Evolutionary conservation across 2,797 vertebrate genomes (phyloP).

Genomic region (Chaetophractus vellerosus): DNA sequence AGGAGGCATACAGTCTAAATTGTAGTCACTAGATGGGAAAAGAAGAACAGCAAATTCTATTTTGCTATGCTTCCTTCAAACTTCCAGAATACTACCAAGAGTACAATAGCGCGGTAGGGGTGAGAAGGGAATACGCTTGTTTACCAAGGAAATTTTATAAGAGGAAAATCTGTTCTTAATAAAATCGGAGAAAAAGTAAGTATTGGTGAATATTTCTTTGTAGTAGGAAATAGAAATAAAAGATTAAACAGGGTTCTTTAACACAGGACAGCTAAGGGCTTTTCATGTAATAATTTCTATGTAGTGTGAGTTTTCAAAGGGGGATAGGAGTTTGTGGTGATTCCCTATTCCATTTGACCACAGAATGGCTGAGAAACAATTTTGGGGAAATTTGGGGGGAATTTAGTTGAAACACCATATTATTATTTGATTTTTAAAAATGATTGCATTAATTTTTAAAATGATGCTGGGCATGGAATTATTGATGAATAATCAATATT

Average conservation of each 20-base stretch:
- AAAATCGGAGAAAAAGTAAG: conserved; percentile 25
- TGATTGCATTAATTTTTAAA: not conserved
- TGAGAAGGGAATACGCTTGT: not conserved
- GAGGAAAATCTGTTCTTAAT: not conserved
- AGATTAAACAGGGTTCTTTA: conserved; percentile 10
- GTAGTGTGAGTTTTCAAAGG: not conserved
- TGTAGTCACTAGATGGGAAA: conserved; percentile 92
- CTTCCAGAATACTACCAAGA: not conserved
- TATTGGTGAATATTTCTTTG: conserved; percentile 34
- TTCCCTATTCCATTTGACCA: conserved; percentile 18
- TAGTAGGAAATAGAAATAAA: conserved; percentile 1
- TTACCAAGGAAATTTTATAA: conserved; percentile 25
- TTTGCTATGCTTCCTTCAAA: conserved; percentile 38
- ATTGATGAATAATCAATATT: not conserved
- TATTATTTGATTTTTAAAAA: conserved; percentile 26
- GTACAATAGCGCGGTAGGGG: not conserved
- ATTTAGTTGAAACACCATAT: conserved; percentile 46
- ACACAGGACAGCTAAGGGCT: not conserved
- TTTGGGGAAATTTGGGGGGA: conserved; percentile 37
- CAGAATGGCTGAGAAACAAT: conserved; percentile 11
- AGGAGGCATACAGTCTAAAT: conserved; percentile 96
- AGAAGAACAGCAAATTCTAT: conserved; percentile 23
- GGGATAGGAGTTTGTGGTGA: conserved; percentile 39
- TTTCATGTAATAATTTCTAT: not conserved
- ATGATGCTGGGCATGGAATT: not conserved